Evolutionary conservation across 2,113 vertebrate genomes (phyloP).

Genomic region (Machaerirhynchus nigripectus): DNA sequence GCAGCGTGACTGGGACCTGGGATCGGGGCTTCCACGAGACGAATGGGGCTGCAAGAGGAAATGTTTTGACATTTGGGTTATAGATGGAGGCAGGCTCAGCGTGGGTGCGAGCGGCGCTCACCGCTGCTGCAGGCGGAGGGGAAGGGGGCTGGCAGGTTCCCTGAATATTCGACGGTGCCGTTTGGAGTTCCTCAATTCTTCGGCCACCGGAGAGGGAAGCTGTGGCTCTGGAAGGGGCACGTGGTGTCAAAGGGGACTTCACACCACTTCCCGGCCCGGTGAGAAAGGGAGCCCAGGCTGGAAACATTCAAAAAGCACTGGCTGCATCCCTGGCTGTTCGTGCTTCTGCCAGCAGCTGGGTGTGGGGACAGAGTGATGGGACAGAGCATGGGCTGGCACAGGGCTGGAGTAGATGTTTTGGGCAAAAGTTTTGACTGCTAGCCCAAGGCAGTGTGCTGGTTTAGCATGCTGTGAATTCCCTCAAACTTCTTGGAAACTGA

Average conservation of each 20-base stretch:
- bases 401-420: neutral
- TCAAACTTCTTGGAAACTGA: neutral
- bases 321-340: neutral
- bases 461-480: neutral
- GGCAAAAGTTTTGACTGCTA: neutral
- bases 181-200: conserved; percentile 69
- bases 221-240: conserved; percentile 61
- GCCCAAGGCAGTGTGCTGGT: neutral
- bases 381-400: neutral
- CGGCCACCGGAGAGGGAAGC: conserved; percentile 51
- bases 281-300: conserved; percentile 25
- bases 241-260: conserved; percentile 61
- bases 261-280: neutral
- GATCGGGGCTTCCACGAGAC: neutral
- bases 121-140: conserved; percentile 25
- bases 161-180: conserved; percentile 15
- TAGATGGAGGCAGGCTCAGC: conserved; percentile 41
- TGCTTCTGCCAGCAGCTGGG: fast-evolving
- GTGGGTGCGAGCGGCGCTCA: neutral
- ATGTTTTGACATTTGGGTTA: conserved; percentile 62
- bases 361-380: neutral
- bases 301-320: neutral
- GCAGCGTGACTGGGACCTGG: neutral
- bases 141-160: conserved; percentile 62
- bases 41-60: conserved; percentile 44